Base-by-base conservation (phyloP, 2,797 vertebrate genomes). In the Simalia tracyae region DNA sequence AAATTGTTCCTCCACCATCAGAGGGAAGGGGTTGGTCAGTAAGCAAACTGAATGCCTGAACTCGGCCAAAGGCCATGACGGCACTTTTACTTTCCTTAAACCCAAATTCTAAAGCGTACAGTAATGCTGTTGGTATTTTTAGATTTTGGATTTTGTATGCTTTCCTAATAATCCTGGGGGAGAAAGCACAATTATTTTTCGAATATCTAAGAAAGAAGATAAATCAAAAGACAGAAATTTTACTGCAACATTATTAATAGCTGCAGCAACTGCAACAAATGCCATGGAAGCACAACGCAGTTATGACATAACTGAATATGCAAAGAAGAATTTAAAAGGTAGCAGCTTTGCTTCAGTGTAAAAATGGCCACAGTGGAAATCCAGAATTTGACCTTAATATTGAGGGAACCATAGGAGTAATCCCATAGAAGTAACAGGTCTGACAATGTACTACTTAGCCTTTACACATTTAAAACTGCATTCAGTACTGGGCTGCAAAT, bases 161-260 rank as follows among this genome's bases (percentile, higher is more conserved):
- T 60, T 46, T 50, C 17, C 89, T 84, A 46, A 42, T 59, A 81
- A 60, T 46, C 28, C 57, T 84, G 50, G 42, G 11, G 59, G 85
- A 66, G 36, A 6, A 60, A 86, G 36, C 17, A 12, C 8, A 46
- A 50, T 84, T 28, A 36, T 87, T 46, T 46, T 46, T 81, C 11
- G 3, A 81, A 36, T 81, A 24, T 81, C 42, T 46, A 46, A 46
- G 72, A 81, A 81, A 81, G 36, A 42, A 19, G 22, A 81, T 81
- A 81, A 81, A 81, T 60, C 17, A 36, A 17, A 8, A 68, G 42
- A 36, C 4, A 85, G 50, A 15, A 42, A 31, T 72, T 87, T 46
- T 86, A 72, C 84, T 84, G 24, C 76, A 31, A 81, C 61, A 81
- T 90, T 72, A 63, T 92, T 87, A 88, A 17, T 46, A 28, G 59